Evolutionary conservation across 1,140 invertebrate species (phyloP).

Genomic region (Ladona fulva): DNA sequence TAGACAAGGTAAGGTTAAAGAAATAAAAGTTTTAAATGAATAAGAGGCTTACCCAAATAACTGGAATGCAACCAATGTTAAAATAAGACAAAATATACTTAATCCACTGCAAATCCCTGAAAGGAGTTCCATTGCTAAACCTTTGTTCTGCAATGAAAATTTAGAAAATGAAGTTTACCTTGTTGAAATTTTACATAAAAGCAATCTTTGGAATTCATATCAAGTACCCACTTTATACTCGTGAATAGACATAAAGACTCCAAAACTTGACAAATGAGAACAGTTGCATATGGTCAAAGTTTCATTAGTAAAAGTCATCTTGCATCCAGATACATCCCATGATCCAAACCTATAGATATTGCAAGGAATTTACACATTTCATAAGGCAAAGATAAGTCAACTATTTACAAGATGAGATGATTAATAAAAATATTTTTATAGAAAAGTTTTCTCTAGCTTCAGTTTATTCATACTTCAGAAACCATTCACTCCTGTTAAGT

Average conservation of each 20-base stretch:
- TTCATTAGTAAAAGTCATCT: slow-evolving; percentile 35
- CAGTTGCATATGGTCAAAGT: slow-evolving; percentile 47
- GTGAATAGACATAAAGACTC: slow-evolving; percentile 41
- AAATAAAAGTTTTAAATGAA: too few relatives aligned
- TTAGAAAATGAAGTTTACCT: not conserved
- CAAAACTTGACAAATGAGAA: slow-evolving; percentile 54
- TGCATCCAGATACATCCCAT: slow-evolving; percentile 38
- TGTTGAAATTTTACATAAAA: not conserved
- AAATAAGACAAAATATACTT: slow-evolving; percentile 45
- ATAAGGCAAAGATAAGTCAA: too few relatives aligned
- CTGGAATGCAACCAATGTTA: slow-evolving; percentile 42
- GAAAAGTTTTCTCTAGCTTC: too few relatives aligned
- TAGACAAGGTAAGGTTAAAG: too few relatives aligned
- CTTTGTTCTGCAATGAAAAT: slow-evolving; percentile 26
- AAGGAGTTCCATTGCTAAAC: slow-evolving; percentile 39
- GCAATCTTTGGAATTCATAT: not conserved
- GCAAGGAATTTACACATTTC: too few relatives aligned
- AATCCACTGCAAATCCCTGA: slow-evolving; percentile 47
- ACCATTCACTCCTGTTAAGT: too few relatives aligned
- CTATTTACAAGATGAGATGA: too few relatives aligned
- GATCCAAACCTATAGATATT: too few relatives aligned
- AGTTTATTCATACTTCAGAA: too few relatives aligned
- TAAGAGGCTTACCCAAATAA: slow-evolving; percentile 32
- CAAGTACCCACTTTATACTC: slow-evolving; percentile 26
- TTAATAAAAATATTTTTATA: too few relatives aligned